These are phyloP conservation scores for Paracyclopina nana DNA, from an alignment of 1,140 invertebrate genomes.

Conservation along the genomic window DNA sequence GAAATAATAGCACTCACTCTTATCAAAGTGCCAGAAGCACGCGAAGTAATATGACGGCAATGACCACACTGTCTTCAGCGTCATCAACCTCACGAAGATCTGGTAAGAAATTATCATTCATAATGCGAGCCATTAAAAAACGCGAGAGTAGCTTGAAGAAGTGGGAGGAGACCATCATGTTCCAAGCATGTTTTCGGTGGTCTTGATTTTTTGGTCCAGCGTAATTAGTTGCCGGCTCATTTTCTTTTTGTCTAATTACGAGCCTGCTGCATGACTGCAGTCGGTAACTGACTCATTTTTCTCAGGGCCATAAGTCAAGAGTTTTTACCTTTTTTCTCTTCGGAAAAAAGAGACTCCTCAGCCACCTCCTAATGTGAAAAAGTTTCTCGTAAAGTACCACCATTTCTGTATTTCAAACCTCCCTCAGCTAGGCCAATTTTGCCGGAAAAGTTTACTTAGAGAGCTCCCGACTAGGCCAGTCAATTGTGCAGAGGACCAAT, in stretches of 20 bases:
- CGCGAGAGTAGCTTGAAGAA: neutral
- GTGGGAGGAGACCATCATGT: neutral
- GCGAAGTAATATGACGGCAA: neutral
- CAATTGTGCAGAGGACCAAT: too few species aligned
- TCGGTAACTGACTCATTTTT: neutral
- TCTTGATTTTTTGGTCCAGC: neutral
- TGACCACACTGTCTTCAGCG: neutral
- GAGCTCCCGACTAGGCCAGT: too few species aligned
- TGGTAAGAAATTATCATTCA: neutral
- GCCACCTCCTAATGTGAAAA: neutral
- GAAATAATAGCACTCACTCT: neutral
- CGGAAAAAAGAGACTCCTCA: neutral
- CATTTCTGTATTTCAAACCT: too few species aligned
- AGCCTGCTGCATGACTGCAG: neutral
- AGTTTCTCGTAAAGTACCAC: neutral
- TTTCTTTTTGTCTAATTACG: neutral
- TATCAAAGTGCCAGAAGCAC: neutral
- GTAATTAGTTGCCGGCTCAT: neutral
- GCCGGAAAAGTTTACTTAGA: too few species aligned
- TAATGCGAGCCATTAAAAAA: neutral
- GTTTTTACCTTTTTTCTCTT: neutral
- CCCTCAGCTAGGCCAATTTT: too few species aligned
- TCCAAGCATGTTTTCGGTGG: neutral
- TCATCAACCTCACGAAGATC: neutral
- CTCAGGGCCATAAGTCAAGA: neutral